These are phyloP conservation scores for Sinohyriopsis cumingii DNA, from an alignment of 2,888 invertebrate species.

Conservation along the genomic window DNA sequence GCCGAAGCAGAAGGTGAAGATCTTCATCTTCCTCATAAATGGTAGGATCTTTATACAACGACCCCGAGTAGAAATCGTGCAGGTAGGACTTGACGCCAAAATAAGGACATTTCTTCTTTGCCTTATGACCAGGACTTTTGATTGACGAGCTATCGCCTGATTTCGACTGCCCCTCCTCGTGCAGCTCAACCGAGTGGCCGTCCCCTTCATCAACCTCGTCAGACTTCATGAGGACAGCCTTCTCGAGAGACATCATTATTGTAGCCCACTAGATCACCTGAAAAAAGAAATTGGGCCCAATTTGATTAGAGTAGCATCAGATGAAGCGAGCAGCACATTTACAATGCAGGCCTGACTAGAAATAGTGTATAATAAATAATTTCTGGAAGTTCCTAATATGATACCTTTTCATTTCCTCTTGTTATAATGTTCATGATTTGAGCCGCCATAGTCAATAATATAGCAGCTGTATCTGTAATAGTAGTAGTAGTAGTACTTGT, in stretches of 20 bases:
- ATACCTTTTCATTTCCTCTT: not conserved
- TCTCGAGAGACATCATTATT: slow-evolving; percentile 26
- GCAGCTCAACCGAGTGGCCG: slow-evolving; percentile 35
- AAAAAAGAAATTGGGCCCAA: too few relatives aligned
- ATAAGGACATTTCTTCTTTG: slow-evolving; percentile 70
- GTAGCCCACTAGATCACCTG: not conserved
- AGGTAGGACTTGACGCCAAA: slow-evolving; percentile 75
- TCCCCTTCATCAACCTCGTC: slow-evolving; percentile 13
- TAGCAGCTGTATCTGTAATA: too few relatives aligned
- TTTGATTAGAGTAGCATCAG: too few relatives aligned
- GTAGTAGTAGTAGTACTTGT: too few relatives aligned
- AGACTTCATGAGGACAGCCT: slow-evolving; percentile 13
- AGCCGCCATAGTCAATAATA: too few relatives aligned
- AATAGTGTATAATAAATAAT: not conserved
- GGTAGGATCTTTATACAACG: slow-evolving; percentile 61
- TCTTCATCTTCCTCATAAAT: slow-evolving; percentile 70
- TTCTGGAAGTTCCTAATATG: too few relatives aligned
- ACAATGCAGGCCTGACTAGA: not conserved
- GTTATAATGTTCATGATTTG: too few relatives aligned
- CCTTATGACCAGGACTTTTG: slow-evolving; percentile 13
- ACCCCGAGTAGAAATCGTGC: slow-evolving; percentile 74
- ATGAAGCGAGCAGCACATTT: not conserved
- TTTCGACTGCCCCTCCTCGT: slow-evolving; percentile 34
- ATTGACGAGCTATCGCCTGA: slow-evolving; percentile 22
- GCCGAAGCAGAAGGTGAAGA: slow-evolving; percentile 70